phyloP scores from a whole-genome alignment of 2,888 invertebrate species.

The Hoplodrina blanda region DNA sequence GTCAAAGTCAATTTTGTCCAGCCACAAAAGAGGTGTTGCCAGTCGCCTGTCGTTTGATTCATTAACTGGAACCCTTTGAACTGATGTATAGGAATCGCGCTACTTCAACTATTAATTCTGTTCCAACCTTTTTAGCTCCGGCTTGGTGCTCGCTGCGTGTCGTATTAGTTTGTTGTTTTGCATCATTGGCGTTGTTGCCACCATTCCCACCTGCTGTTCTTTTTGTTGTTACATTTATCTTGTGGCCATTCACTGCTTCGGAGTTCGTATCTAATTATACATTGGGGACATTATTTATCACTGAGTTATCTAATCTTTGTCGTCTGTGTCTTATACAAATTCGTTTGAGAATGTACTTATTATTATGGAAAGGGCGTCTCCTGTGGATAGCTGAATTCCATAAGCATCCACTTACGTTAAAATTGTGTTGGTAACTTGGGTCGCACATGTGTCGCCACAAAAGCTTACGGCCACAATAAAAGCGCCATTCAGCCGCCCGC shows the following conservation, averaged over 20 bases:
- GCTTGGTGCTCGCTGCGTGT: conserved; percentile 59
- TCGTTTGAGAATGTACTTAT: conserved; percentile 16
- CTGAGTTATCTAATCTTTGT: conserved; percentile 44
- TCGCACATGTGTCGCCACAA: conserved; percentile 80
- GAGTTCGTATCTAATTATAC: conserved; percentile 54
- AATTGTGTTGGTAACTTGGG: conserved; percentile 55
- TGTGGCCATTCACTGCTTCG: conserved; percentile 66
- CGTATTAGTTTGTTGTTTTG: conserved; percentile 68
- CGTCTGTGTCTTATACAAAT: conserved; percentile 23
- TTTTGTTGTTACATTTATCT: conserved; percentile 69
- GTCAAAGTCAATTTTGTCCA: conserved; percentile 88
- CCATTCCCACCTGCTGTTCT: conserved; percentile 64
- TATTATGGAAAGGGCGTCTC: conserved; percentile 25
- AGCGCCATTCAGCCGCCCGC: conserved; percentile 87
- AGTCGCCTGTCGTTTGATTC: conserved; percentile 88
- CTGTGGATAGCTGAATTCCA: conserved; percentile 54
- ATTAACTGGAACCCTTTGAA: conserved; percentile 87
- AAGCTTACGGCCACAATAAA: conserved; percentile 77
- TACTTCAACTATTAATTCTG: conserved; percentile 78
- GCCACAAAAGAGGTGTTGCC: conserved; percentile 88
- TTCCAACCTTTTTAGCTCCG: conserved; percentile 73
- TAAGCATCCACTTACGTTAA: conserved; percentile 53
- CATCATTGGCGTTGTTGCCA: conserved; percentile 71
- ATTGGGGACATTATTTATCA: conserved; percentile 44
- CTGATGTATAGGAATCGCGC: conserved; percentile 83